Base-by-base conservation (phyloP, 2,113 vertebrate species). In the Silurus glanis region DNA sequence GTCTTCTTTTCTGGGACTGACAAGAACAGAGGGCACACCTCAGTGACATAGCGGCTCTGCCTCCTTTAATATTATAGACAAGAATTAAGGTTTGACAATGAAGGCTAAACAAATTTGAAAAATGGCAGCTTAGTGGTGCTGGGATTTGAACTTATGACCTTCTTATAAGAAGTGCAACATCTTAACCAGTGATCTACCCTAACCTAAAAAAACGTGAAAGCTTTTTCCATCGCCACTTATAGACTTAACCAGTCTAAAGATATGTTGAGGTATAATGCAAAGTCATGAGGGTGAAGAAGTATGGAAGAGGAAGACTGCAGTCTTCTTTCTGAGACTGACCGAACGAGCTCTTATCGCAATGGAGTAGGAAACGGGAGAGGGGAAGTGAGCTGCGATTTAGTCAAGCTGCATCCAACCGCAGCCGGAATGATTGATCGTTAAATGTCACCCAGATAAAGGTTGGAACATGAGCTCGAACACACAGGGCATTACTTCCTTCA, bases 401-500 rank as follows among this genome's bases (percentile, higher is more conserved):
- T 86, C 78, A 66, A 87, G 79, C 66, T 37, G 67, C 64, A 81
- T 89, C 86, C 85, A 80, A 80, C 71, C 66, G 37, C 28, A 80
- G 55, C 23, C 23, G 23, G 25, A 59, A 75, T 87, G 84, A 87
- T 78, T 87, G 86, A 87, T 87, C 67, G 86, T 86, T 87, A 89
- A 86, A 88, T 89, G 80, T 86, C 82, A 87, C 69, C 47, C 37
- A 84, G 84, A 89, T 86, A 87, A 87, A 86, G 71, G 64, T 81
- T 83, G 84, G 19, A 83, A 86, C 86, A 88, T n/a, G 80, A 25
- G 79, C 51, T 83, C 19, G 59, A 84, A 88, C 86, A 89, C 80
- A 87, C 69, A 88, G 84, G 75, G 80, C 81, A 87, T 87, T 83
- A 75, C 80, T 87, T 89, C 80, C 86, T 87, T 87, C 86, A 87